Conservation (phyloP, 2,888 invertebrate genomes). For the Drosophila austrosaltans region DNA sequence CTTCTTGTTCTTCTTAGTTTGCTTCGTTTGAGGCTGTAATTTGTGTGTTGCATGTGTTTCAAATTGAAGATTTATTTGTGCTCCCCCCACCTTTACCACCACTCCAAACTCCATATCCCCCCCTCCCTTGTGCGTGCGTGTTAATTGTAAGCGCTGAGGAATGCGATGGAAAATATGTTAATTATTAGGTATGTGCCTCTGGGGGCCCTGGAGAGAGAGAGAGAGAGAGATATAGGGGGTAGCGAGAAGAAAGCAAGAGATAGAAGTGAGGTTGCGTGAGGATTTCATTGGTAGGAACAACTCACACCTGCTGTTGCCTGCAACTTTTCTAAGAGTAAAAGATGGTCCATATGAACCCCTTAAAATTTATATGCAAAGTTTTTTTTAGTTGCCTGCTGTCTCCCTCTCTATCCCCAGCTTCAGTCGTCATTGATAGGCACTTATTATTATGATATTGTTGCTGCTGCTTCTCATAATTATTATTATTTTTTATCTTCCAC, state of each 20-base stretch:
- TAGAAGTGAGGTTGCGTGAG: slow-evolving; percentile 14
- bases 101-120: slow-evolving; percentile 2
- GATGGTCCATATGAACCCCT: slow-evolving; percentile 11
- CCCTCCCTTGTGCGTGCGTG: slow-evolving; percentile 63
- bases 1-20: not conserved
- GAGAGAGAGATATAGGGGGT: slow-evolving; percentile 1
- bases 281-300: slow-evolving; percentile 39
- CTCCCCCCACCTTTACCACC: slow-evolving; percentile 5
- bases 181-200: slow-evolving; percentile 72
- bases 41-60: slow-evolving; percentile 80
- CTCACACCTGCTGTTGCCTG: slow-evolving; percentile 53
- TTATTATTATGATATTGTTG: slow-evolving; percentile 74
- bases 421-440: slow-evolving; percentile 79
- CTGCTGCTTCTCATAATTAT: slow-evolving; percentile 71
- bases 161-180: slow-evolving; percentile 80
- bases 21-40: slow-evolving; percentile 64
- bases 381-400: slow-evolving; percentile 54
- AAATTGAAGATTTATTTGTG: slow-evolving; percentile 77
- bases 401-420: slow-evolving; percentile 50
- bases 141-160: slow-evolving; percentile 80
- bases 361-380: slow-evolving; percentile 65
- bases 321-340: slow-evolving; percentile 14
- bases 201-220: slow-evolving; percentile 23
- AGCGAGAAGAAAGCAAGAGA: slow-evolving; percentile 8
- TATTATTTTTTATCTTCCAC: slow-evolving; percentile 74